A percentile compares a stretch with the other conserved stretches of the same genome.
These are phyloP conservation scores for Drosophila lowei DNA, from an alignment of 1,140 invertebrate genomes.

Conservation along the genomic window DNA sequence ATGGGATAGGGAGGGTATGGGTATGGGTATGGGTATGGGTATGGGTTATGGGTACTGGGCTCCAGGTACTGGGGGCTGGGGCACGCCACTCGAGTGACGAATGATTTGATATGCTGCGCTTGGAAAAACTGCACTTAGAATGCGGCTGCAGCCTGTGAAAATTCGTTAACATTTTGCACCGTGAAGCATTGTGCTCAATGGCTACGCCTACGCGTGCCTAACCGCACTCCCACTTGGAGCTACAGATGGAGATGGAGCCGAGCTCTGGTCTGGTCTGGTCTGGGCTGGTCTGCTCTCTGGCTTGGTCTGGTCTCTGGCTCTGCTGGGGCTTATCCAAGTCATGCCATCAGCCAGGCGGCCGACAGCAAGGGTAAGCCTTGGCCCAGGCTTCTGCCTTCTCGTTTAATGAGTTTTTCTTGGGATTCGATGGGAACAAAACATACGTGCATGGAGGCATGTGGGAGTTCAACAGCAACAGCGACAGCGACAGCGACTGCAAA, in stretches of 20 bases:
- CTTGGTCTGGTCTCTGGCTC: constrained; percentile 8
- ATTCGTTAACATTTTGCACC: constrained; percentile 76
- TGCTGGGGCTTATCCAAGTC: constrained; percentile 58
- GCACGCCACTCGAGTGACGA: constrained; percentile 44
- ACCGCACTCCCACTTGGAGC: constrained; percentile 1
- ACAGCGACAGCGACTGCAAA: no score
- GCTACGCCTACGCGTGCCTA: constrained; percentile 69
- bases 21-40: no score
- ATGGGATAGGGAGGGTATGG: constrained; percentile 14
- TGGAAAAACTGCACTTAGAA: constrained; percentile 73
- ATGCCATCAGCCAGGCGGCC: constrained; percentile 50
- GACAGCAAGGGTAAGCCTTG: constrained; percentile 50
- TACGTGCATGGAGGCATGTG: constrained; percentile 2
- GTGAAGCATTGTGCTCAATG: constrained; percentile 76
- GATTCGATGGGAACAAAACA: constrained; percentile 28
- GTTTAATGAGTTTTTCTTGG: constrained; percentile 59
- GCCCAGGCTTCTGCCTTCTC: constrained; percentile 63
- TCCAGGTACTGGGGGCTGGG: neutral
- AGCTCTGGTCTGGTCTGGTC: constrained; percentile 3
- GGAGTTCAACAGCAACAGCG: neutral
- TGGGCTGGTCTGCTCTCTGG: constrained; percentile 10
- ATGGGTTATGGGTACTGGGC: neutral
- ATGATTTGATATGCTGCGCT: constrained; percentile 72
- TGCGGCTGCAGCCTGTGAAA: constrained; percentile 63
- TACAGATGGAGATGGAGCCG: constrained; percentile 7